A percentile compares a stretch with the other conserved stretches of the same genome.
Evolutionary conservation across 2,797 vertebrate genomes (phyloP).

Genomic region (Tapera naevia): DNA sequence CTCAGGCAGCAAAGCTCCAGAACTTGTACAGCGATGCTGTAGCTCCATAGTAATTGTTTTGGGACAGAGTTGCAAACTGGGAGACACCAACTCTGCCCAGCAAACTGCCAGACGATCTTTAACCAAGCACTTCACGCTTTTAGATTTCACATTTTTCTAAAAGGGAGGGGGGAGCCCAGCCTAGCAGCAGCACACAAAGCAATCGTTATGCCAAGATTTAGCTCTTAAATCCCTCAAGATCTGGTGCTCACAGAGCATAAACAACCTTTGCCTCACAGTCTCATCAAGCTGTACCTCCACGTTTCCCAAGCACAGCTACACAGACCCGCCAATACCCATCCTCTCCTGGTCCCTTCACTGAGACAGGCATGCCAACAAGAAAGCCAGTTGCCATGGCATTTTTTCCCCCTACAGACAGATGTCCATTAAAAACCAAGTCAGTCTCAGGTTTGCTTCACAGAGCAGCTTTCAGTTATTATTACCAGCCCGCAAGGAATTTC

Average conservation of each 20-base stretch:
- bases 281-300: neutral
- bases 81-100: neutral
- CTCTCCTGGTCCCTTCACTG: neutral
- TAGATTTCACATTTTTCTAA: neutral
- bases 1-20: neutral
- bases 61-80: neutral
- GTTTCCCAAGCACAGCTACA: neutral
- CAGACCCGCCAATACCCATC: slow-evolving; percentile 4
- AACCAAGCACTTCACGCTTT: neutral
- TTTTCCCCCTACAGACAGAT: slow-evolving; percentile 68
- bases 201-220: slow-evolving; percentile 60
- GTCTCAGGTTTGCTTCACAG: slow-evolving; percentile 64
- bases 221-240: slow-evolving; percentile 63
- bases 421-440: slow-evolving; percentile 71
- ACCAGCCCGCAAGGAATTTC: slow-evolving; percentile 38
- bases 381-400: slow-evolving; percentile 67
- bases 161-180: neutral
- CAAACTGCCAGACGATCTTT: neutral
- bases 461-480: slow-evolving; percentile 43
- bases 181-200: slow-evolving; percentile 42
- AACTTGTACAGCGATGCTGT: rapidly evolving
- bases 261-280: slow-evolving; percentile 45
- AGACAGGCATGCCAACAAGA: slow-evolving; percentile 48
- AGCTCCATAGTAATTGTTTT: rapidly evolving
- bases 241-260: slow-evolving; percentile 43